Evolutionary conservation across 1,140 invertebrate species (phyloP).

Genomic region (Penaeus chinensis): DNA sequence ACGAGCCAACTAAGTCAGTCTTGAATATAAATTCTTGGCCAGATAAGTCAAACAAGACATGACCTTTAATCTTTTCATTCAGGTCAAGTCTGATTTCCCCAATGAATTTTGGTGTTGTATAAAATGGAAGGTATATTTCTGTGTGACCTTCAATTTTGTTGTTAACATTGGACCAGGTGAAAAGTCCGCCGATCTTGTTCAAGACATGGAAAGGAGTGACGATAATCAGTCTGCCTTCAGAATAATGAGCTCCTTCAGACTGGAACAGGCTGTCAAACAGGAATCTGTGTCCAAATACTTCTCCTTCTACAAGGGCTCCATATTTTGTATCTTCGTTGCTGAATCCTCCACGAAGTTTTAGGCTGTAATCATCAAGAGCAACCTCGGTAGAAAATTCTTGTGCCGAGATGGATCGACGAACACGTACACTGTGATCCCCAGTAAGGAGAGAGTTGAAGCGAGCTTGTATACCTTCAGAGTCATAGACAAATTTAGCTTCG

Average conservation of each 20-base stretch:
- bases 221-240: too few relatives aligned
- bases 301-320: too few relatives aligned
- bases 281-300: too few relatives aligned
- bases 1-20: not conserved
- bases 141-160: not conserved
- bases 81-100: not conserved
- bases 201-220: not conserved
- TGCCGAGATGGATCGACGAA: not conserved
- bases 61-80: slow-evolving; percentile 2
- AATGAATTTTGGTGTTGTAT: not conserved
- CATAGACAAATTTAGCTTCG: slow-evolving; percentile 1
- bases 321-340: too few relatives aligned
- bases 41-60: not conserved
- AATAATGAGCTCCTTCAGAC: too few relatives aligned
- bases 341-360: too few relatives aligned
- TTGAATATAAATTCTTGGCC: not conserved
- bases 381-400: too few relatives aligned
- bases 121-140: not conserved
- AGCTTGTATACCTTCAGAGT: not conserved
- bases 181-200: not conserved
- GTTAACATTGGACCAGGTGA: not conserved
- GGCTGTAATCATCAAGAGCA: not conserved
- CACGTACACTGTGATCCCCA: not conserved
- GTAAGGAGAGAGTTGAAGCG: not conserved
- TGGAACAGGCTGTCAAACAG: too few relatives aligned